These are phyloP conservation scores for Geotrypetes seraphini DNA, from an alignment of 2,797 vertebrate species.

Conservation along the genomic window DNA sequence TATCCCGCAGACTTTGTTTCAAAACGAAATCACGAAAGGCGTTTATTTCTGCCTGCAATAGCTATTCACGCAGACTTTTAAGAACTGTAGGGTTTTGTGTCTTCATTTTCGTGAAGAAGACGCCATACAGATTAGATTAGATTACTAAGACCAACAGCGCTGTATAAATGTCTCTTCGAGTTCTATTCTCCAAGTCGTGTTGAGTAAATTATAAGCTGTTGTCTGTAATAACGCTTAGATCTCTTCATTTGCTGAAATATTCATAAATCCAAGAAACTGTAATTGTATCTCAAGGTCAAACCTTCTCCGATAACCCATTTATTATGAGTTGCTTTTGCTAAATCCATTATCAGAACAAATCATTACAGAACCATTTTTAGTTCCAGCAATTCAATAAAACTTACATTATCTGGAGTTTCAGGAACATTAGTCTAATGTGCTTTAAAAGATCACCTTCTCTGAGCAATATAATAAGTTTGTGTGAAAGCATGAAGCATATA, in stretches of 20 bases:
- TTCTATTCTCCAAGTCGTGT: neutral
- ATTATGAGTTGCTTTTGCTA: slow-evolving; percentile 50
- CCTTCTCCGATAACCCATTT: slow-evolving; percentile 40
- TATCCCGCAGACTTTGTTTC: slow-evolving; percentile 13
- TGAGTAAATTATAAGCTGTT: no score
- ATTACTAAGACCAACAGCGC: slow-evolving; percentile 6
- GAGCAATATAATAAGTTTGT: slow-evolving; percentile 81
- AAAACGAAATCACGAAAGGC: slow-evolving; percentile 14
- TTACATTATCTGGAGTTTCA: slow-evolving; percentile 79
- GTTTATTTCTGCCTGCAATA: slow-evolving; percentile 12
- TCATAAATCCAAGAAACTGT: slow-evolving; percentile 31
- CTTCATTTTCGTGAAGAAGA: slow-evolving; percentile 14
- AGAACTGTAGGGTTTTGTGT: slow-evolving; percentile 9
- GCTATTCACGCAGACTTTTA: slow-evolving; percentile 20
- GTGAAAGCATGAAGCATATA: slow-evolving; percentile 85
- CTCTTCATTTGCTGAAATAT: slow-evolving; percentile 28
- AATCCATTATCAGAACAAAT: slow-evolving; percentile 59
- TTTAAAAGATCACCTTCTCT: slow-evolving; percentile 81
- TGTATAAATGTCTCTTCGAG: slow-evolving; percentile 14
- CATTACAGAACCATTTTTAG: slow-evolving; percentile 56
- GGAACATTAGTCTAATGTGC: slow-evolving; percentile 81
- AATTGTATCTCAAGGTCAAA: slow-evolving; percentile 47
- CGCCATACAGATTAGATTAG: slow-evolving; percentile 17
- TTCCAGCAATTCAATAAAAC: slow-evolving; percentile 63
- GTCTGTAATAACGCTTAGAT: slow-evolving; percentile 4